Percentiles rank a stretch among this genome's conserved stretches.
These are phyloP conservation scores for Tiliacea citrago DNA, from an alignment of 2,888 invertebrate species.

Conservation along the genomic window DNA sequence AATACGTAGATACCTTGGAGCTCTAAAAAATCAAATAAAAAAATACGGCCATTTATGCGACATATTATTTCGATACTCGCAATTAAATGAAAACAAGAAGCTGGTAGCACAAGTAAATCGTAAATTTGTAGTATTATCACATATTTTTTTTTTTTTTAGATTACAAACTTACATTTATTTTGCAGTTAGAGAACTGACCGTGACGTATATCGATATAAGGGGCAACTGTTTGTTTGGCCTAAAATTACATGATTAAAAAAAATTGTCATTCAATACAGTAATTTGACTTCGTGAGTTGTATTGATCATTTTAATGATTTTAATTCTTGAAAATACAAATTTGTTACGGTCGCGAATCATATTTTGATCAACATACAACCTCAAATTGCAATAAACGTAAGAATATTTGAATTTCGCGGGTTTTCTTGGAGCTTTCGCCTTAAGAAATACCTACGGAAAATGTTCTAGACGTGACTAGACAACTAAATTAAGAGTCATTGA, in stretches of 20 bases:
- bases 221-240: neutral
- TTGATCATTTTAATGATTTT: neutral
- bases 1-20: too few relatives aligned
- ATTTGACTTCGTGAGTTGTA: neutral
- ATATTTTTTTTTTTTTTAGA: too few relatives aligned
- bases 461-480: constrained; percentile 2
- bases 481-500: constrained; percentile 45
- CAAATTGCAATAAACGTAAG: neutral
- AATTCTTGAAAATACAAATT: neutral
- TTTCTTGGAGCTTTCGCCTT: neutral
- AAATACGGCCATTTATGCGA: too few relatives aligned
- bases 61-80: too few relatives aligned
- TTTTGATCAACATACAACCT: neutral
- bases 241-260: neutral
- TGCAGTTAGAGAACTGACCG: too few relatives aligned
- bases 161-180: too few relatives aligned
- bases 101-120: too few relatives aligned
- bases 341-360: neutral
- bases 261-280: neutral
- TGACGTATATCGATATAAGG: too few relatives aligned
- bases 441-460: neutral
- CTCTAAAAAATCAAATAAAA: too few relatives aligned
- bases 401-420: neutral
- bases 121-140: too few relatives aligned
- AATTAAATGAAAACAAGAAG: too few relatives aligned